Base-by-base conservation (phyloP, 37 sponge, comb jelly and placozoan genomes). In the Diacarnus erythraeanus region DNA sequence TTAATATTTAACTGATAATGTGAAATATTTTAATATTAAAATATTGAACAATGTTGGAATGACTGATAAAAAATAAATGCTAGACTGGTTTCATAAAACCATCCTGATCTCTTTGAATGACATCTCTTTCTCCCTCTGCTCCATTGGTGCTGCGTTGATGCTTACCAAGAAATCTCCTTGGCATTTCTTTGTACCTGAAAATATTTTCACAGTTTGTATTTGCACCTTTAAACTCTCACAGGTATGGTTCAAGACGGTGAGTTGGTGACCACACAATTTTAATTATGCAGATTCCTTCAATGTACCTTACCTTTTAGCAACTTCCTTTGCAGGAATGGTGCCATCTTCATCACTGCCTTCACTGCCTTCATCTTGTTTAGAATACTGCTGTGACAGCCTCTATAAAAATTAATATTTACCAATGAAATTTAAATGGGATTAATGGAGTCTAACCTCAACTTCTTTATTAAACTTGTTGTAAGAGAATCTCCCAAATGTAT, bases 381-480 rank as follows among this genome's bases (percentile, higher is more conserved):
- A 33, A 40, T 60, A 67, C 1, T 43, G 79, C 35, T 65, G 37
- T 5, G 75, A 6, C 33, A 82, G 66, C 23, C 74, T 64, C 75
- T 82, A n/a, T 27, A 37, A 29, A 29, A 33, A 76, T 25, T n/a
- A n/a, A n/a, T n/a, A n/a, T n/a, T n/a, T n/a, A n/a, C n/a, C n/a
- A n/a, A n/a, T n/a, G n/a, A n/a, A n/a, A n/a, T n/a, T n/a, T n/a
- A n/a, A n/a, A n/a, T n/a, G n/a, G n/a, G n/a, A n/a, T 42, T 35
- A 31, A 65, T 8, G 26, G 31, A 31, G 33, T 30, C 84, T 29
- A 15, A 92, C 88, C 81, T 92, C 93, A 17, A 92, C 58, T 67
- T 92, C 93, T 36, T 72, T 83, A 78, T 92, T 92, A 73, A 81
- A 92, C 2, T 66, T 72, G 47, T 92, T 88, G 75, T 43, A 92